A percentile compares a stretch with the other conserved stretches of the same genome.
phyloP scores from a whole-genome alignment of 2,797 vertebrate genomes.

The Molossus molossus region DNA sequence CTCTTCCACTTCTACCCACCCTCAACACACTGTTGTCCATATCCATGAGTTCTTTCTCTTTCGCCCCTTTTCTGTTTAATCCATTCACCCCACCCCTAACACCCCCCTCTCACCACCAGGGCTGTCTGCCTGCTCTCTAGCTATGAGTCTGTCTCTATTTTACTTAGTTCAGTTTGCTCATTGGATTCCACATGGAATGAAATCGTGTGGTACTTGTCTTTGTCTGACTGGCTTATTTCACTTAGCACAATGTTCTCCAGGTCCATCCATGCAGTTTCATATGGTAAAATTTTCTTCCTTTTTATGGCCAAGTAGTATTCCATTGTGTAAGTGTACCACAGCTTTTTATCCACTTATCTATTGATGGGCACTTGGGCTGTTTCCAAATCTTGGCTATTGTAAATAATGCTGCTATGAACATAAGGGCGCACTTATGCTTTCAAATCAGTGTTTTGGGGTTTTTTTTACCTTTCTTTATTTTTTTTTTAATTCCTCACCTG shows the following conservation, averaged over 20 bases:
- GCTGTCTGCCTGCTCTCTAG: not conserved
- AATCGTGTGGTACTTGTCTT: not conserved
- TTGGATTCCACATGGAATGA: not conserved
- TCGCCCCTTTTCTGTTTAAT: not conserved
- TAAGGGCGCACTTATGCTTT: not conserved
- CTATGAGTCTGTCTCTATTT: not conserved
- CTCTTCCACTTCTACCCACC: not conserved
- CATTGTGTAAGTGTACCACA: not conserved
- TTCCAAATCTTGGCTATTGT: not conserved
- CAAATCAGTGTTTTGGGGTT: not conserved
- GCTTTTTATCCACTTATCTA: not conserved
- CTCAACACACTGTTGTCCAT: not conserved
- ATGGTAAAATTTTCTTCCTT: not conserved
- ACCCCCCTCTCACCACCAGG: not conserved
- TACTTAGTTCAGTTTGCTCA: not conserved
- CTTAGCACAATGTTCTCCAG: not conserved
- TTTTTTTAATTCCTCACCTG: too few species aligned
- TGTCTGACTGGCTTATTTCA: not conserved
- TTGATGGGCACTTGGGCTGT: not conserved
- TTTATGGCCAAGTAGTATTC: not conserved
- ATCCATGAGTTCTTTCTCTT: not conserved
- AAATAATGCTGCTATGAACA: not conserved
- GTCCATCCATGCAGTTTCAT: not conserved
- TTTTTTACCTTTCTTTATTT: not conserved
- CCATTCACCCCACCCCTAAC: not conserved